Evolutionary conservation across 2,113 vertebrate genomes (phyloP), one percentile per base, ranked within the genome.

Genomic region (Nannobrachium achirus): DNA sequence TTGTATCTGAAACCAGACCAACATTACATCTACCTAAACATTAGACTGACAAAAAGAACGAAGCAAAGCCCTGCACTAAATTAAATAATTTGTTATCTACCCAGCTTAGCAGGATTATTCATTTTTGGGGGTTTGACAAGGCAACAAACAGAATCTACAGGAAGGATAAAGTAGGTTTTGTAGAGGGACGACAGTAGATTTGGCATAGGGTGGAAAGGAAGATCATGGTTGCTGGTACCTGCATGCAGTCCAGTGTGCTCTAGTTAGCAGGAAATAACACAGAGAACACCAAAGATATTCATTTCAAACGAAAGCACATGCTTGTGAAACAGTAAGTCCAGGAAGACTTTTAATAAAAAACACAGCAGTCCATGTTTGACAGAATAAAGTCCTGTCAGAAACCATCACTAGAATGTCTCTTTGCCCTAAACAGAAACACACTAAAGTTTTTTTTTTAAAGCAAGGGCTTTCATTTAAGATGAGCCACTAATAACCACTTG

Each of bases 201-300:
- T 61, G 46, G 42, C 42, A 11, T 9, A 66, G 33, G 9, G 58
- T 39, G 39, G 56, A 10, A 79, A 65, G 40, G 53, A 71, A 56
- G 81, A 44, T 53, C 64, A 71, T 33, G 11, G 61, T 80, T 61
- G 73, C 66, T 11, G 84, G 69, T 98, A 98, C 97, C 97, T 98
- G 97, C 96, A 99, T 97, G 93, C 94, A 96, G 93, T 99, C 96
- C 97, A 98, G 90, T 86, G 96, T 95, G 86, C 89, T 95, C 97
- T 98, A 93, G 91, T 84, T 78, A 86, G 83, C 84, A 85, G 89
- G 73, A 86, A 82, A 78, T 81, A 88, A 79, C 81, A 88, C 82
- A 89, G 71, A 84, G 48, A 66, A 67, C 19, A 72, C 60, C 60
- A 71, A 71, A 56, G 42, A 33, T n/a, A 51, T 20, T 78, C n/a